Conservation (phyloP, 2,888 invertebrate genomes). For the Brachyopa scutellaris region DNA sequence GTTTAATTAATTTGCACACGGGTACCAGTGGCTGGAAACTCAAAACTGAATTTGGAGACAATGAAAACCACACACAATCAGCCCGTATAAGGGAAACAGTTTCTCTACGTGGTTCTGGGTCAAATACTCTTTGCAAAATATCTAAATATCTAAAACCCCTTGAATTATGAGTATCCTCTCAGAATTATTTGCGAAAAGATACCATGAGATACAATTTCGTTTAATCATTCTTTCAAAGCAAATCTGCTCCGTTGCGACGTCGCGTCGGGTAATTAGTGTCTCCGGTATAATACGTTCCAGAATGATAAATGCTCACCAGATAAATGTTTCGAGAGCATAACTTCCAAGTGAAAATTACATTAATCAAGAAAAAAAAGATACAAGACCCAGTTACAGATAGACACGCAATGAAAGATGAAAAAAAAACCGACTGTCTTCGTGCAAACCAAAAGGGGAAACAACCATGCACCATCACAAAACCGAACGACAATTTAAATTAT, state of each 20-base stretch:
- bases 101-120: too few species aligned
- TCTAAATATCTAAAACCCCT: neutral
- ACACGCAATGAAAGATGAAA: slow-evolving; percentile 17
- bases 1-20: neutral
- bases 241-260: neutral
- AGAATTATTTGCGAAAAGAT: neutral
- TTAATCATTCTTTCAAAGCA: neutral
- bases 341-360: slow-evolving; percentile 49
- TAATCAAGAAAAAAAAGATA: slow-evolving; percentile 31
- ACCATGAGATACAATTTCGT: neutral
- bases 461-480: slow-evolving; percentile 4
- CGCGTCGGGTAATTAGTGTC: slow-evolving; percentile 47
- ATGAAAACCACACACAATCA: slow-evolving; percentile 1
- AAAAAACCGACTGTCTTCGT: slow-evolving; percentile 4
- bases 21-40: too few species aligned
- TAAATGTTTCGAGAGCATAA: slow-evolving; percentile 40
- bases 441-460: neutral
- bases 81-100: neutral
- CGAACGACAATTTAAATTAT: slow-evolving; percentile 62
- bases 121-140: neutral
- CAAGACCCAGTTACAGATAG: slow-evolving; percentile 13
- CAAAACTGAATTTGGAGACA: neutral
- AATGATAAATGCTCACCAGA: slow-evolving; percentile 44
- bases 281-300: slow-evolving; percentile 42
- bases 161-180: neutral